Conservation (phyloP, 2,888 invertebrate genomes). For the Unio pictorum region DNA sequence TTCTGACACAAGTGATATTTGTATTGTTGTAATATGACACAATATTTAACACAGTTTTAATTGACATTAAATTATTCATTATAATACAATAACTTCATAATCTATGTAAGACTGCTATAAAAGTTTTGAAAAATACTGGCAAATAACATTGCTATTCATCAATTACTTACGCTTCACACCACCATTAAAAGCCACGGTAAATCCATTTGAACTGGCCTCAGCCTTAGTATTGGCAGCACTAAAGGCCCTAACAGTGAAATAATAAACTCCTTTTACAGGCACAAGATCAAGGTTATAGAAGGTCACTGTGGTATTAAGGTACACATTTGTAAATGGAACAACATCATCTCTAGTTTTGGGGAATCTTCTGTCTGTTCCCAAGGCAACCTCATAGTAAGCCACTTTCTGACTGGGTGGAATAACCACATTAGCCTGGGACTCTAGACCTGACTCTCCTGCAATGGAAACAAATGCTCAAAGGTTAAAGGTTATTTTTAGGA, state of each 20-base stretch:
- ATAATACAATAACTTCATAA: too few relatives aligned
- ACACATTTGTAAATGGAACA: constrained; percentile 48
- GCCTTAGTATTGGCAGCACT: constrained; percentile 40
- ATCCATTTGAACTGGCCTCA: constrained; percentile 49
- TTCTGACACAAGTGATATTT: too few relatives aligned
- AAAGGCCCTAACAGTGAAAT: constrained; percentile 51
- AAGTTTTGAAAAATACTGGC: too few relatives aligned
- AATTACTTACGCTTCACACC: constrained; percentile 32
- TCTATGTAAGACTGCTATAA: too few relatives aligned
- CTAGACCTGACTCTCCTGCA: too few relatives aligned
- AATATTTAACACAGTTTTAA: too few relatives aligned
- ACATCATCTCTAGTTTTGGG: constrained; percentile 47
- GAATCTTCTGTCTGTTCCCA: constrained; percentile 53
- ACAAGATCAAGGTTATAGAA: constrained; percentile 45
- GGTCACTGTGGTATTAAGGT: constrained; percentile 45
- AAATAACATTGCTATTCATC: neutral
- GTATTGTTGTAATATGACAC: too few relatives aligned
- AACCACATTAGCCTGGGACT: neutral
- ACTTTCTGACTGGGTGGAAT: constrained; percentile 36
- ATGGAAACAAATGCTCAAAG: too few relatives aligned
- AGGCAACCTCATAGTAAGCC: constrained; percentile 46
- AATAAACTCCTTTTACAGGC: constrained; percentile 41
- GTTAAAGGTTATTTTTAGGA: too few relatives aligned
- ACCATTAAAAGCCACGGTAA: constrained; percentile 46
- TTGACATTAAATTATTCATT: too few relatives aligned